phyloP scores from a whole-genome alignment of 1,140 invertebrate genomes.

The Myzus persicae region DNA sequence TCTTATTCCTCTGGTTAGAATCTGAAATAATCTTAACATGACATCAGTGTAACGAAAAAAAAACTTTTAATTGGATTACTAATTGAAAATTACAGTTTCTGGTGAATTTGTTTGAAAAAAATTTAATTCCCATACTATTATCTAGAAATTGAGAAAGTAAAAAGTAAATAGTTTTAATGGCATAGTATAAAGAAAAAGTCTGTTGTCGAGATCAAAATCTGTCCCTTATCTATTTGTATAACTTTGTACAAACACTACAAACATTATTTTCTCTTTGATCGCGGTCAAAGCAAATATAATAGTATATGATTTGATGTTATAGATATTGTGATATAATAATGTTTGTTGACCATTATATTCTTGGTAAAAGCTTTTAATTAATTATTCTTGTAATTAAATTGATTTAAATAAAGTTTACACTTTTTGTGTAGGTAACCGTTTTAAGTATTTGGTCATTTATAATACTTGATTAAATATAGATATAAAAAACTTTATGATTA shows the following conservation, averaged over 20 bases:
- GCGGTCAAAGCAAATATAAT: not conserved
- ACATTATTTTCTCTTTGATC: not conserved
- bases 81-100: not conserved
- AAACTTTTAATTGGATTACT: constrained; percentile 1
- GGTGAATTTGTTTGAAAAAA: not conserved
- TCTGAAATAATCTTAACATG: not conserved
- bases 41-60: not conserved
- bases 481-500: not conserved
- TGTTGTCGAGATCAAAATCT: not conserved
- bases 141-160: not conserved
- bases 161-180: not conserved
- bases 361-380: not conserved
- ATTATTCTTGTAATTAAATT: not conserved
- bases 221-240: not conserved
- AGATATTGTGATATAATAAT: not conserved
- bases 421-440: not conserved
- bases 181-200: not conserved
- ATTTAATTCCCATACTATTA: not conserved
- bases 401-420: not conserved
- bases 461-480: not conserved
- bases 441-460: not conserved
- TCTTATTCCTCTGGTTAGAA: not conserved
- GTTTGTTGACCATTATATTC: not conserved
- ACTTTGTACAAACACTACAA: not conserved
- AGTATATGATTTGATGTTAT: not conserved